phyloP scores from a whole-genome alignment of 2,888 invertebrate species.

The Athetis lepigone region DNA sequence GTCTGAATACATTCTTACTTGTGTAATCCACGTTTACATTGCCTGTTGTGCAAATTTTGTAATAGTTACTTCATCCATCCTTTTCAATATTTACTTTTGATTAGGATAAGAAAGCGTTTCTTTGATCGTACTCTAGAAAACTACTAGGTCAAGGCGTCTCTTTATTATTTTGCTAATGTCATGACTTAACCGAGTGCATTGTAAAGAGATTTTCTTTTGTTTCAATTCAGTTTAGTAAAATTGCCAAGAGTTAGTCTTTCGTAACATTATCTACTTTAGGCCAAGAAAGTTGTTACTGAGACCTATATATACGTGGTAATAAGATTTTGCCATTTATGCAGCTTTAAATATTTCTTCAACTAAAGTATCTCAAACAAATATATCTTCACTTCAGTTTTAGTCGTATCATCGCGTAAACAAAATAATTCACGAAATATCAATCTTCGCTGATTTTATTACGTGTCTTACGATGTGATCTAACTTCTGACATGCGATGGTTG shows the following conservation, averaged over 20 bases:
- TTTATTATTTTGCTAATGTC: not conserved
- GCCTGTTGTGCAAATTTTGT: not conserved
- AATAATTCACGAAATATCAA: not conserved
- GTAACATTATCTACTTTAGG: not conserved
- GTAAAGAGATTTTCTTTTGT: constrained; percentile 1
- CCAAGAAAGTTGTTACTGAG: not conserved
- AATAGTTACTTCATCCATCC: not conserved
- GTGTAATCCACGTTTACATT: too few species aligned
- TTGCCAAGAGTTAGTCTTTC: not conserved
- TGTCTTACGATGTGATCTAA: constrained; percentile 13
- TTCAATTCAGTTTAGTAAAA: too few species aligned
- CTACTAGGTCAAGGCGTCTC: constrained; percentile 27
- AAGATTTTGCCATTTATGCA: not conserved
- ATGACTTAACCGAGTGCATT: constrained; percentile 6
- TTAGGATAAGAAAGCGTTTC: not conserved
- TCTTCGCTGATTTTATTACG: constrained; percentile 12
- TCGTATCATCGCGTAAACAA: not conserved
- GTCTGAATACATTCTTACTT: too few species aligned
- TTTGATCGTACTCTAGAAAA: constrained; percentile 5
- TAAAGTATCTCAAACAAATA: not conserved
- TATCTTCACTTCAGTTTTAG: too few species aligned
- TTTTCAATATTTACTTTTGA: constrained; percentile 23
- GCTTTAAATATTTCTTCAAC: not conserved
- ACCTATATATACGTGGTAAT: not conserved
- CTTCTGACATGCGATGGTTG: constrained; percentile 18